Base-by-base conservation (phyloP, 2,888 invertebrate genomes). In the Elegia similella region DNA sequence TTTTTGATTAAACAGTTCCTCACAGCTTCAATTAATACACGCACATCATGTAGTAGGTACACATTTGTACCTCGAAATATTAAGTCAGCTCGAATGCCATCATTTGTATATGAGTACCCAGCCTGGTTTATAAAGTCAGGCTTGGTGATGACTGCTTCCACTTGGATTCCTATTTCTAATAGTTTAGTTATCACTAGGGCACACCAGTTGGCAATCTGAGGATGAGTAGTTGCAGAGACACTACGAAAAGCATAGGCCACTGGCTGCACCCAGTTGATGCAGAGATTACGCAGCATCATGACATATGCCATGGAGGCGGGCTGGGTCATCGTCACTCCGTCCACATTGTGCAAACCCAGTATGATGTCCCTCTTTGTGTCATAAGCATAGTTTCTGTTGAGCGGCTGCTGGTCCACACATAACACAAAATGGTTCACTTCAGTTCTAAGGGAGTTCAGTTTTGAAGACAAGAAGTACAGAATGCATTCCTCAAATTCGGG, bases 371-470 rank as follows among this genome's bases (percentile, higher is more conserved):
- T 12, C 42, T 52, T 52, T 1, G 17, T 38, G 17, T 52, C 52
- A 12, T 52, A 52, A 1, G 8, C 30, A 15, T 30, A 30, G 17
- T 47, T 47, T 30, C 29, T 47, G 13, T 47, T 47, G 7, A 47
- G 30, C 3, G 29, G 29, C 29, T 30, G n/a, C 7, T 13, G 2
- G 8, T 47, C 47, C 2, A 47, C 7, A 13, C 47, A 47, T 29
- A 47, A 30, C 7, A 47, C 47, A 30, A 47, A 47, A 47, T 47
- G 47, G 13, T 47, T 47, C n/a, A 30, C 29, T 47, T 29, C 47
- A 47, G 5, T 13, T 30, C 13, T 47, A 1, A 47, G 30, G 1
- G 47, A 47, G 47, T 13, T 47, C 2, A 47, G 47, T 30, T 47
- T 47, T 1, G 47, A 47, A 30, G 47, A 47, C 30, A 47, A 13